Percentiles rank a stretch among this genome's conserved stretches.
These are phyloP conservation scores for Eurytoma adleriae DNA, from an alignment of 2,888 invertebrate genomes.

Conservation along the genomic window DNA sequence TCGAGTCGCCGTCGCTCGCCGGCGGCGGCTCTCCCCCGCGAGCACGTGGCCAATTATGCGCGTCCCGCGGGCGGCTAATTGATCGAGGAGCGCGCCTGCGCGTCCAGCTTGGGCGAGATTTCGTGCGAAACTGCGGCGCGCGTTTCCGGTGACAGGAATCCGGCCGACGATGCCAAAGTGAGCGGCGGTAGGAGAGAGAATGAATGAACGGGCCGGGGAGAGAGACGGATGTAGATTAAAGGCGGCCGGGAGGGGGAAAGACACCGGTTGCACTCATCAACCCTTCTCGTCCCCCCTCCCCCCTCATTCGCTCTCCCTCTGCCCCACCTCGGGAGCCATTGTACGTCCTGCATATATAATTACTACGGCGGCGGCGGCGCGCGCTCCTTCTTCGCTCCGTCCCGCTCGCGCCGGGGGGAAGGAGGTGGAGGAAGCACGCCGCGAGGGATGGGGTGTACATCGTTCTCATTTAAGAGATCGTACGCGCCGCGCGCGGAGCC, in stretches of 20 bases:
- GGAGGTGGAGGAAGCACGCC: conserved; percentile 15
- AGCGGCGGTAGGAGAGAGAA: conserved; percentile 50
- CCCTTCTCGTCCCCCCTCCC: conserved; percentile 65
- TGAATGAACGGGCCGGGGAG: conserved; percentile 51
- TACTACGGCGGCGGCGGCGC: conserved; percentile 39
- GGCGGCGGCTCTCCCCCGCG: background rate
- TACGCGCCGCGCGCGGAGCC: background rate
- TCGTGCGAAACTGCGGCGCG: conserved; percentile 71
- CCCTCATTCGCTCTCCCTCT: conserved; percentile 39
- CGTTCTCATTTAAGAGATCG: conserved; percentile 35
- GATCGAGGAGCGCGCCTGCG: conserved; percentile 36
- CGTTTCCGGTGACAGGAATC: conserved; percentile 71
- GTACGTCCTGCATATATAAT: conserved; percentile 57
- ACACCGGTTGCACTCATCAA: conserved; percentile 76
- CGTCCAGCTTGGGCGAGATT: conserved; percentile 70
- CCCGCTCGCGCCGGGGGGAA: background rate
- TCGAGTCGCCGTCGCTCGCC: conserved; percentile 3
- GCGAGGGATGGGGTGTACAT: background rate
- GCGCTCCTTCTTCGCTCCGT: background rate
- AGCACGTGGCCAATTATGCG: conserved; percentile 7
- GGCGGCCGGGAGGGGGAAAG: conserved; percentile 68
- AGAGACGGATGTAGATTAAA: conserved; percentile 56
- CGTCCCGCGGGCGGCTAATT: background rate
- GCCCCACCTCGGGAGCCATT: conserved; percentile 52
- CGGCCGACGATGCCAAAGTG: conserved; percentile 65